Evolutionary conservation across 2,888 invertebrate species (phyloP), one percentile per base, ranked within the genome.

Genomic region (Zygogramma bicolorata): DNA sequence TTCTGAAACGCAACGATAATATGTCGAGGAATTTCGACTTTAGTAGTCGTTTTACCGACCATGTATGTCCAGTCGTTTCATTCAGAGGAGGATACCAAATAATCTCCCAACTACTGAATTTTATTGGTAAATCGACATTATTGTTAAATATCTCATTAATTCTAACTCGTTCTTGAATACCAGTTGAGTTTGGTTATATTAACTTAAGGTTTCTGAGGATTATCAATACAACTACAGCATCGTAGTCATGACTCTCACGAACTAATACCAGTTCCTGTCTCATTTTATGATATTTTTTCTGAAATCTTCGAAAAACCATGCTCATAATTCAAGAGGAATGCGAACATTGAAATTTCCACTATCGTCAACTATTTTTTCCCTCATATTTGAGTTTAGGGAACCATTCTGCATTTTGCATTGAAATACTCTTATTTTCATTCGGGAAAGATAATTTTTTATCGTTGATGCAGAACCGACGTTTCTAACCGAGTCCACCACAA

Each of bases 261-360:
- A 77, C 73, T 25, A 75, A 38, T 13, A 75, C 73, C 27, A 77
- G 62, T 66, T 74, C 78, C 46, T 78, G 78, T 60, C 40, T 49
- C 40, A 75, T 46, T 75, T 74, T 4, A 76, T 25, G 18, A 78
- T 72, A 42, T 74, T 59, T 68, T 74, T 77, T 25, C 62, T 34
- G 59, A 71, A 74, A 63, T 71, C 73, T 65, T 75, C 69, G 57
- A 70, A 69, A 34, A 72, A 72, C 27, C 71, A 69, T 5, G 31
- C 20, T 8, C 57, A 40, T 38, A 68, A 10, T 59, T 72, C 67
- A 15, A 75, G 29, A 4, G 75, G 74, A 42, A 68, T 68, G 20
- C 68, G 62, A 18, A 66, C 60, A 66, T 70, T 70, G 46, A 65
- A 65, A 58, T 63, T 69, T 22, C 53, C 65, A 1, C 15, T n/a